Percentiles rank a stretch among this genome's conserved stretches.
Conservation (phyloP, 23 tunicate genomes). For the Halocynthia aurantium region DNA sequence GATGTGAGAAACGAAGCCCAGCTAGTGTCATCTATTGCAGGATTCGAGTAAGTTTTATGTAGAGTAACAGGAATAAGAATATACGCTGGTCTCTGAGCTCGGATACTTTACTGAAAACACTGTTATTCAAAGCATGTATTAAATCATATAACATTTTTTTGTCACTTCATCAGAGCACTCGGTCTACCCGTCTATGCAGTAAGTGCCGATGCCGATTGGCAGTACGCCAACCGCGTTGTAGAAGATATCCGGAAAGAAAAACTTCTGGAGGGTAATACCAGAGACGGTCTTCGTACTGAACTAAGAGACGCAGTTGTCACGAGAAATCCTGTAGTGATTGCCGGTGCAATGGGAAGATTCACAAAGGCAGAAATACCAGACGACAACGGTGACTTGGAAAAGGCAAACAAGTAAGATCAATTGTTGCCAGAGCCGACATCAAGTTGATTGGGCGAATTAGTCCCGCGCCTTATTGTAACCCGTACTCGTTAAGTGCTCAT, state of each 20-base stretch:
- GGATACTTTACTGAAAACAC: background rate
- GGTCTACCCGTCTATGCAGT: constrained; percentile 26
- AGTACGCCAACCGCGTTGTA: constrained; percentile 28
- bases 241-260: constrained; percentile 25
- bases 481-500: no score
- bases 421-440: background rate
- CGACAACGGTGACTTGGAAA: constrained; percentile 23
- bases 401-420: constrained; percentile 39
- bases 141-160: no score
- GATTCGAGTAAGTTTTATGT: constrained; percentile 28
- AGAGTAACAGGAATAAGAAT: background rate
- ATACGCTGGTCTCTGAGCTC: background rate
- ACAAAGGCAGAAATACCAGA: constrained; percentile 37
- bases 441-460: no score
- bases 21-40: constrained; percentile 29
- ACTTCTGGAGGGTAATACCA: constrained; percentile 36
- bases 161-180: constrained; percentile 15
- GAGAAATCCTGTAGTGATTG: constrained; percentile 23
- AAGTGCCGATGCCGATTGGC: constrained; percentile 9
- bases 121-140: no score
- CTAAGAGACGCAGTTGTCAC: constrained; percentile 35
- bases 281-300: constrained; percentile 25
- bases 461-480: no score
- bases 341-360: constrained; percentile 20
- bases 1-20: constrained; percentile 23